Base-by-base conservation (phyloP, 2,113 vertebrate genomes). In the Chunga burmeisteri region DNA sequence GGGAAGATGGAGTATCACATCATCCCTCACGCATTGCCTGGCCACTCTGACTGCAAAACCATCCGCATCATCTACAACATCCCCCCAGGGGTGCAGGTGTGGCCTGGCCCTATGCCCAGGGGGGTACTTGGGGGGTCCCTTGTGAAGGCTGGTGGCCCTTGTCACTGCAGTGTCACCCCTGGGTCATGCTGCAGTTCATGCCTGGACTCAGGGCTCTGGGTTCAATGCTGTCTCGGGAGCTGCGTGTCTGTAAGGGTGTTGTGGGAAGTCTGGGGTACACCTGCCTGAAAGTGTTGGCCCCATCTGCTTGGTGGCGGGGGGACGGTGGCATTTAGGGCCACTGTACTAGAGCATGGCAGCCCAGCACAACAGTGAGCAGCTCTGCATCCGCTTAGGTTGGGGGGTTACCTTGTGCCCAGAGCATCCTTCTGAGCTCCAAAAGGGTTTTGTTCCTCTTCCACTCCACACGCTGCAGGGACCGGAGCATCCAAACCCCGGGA, bases 1-100 rank as follows among this genome's bases (percentile, higher is more conserved):
- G 99, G 99, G 86, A 99, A 99, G 98, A 99, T 99, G 99, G 99
- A 99, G 80, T 99, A 99, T 97, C 99, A 99, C 78, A 97, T 99
- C 95, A 99, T 99, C 93, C 99, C 99, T 13, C 99, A 99, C 22
- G 99, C 99, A 0, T 97, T 99, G 87, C 99, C 99, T 0, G 99
- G 99, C 27, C 99, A 99, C 46, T 98, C 99, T 0, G 99, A 99
- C 97, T 99, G 98, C 97, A 99, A 99, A 94, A 99, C 98, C 92
- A 99, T 99, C 93, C 99, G 99, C 73, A 99, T 99, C 96, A 99
- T 99, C 97, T 99, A 99, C 98, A 99, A 99, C 97, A 99, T 99
- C 75, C 98, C 99, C 3, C 99, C 99, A 0, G 99, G 99, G 81
- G 98, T 99, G 96, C 99, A 99, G 99, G 99, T 99, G 93, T 18